phyloP scores from a whole-genome alignment of 1,140 invertebrate genomes.

The Bradysia coprophila region DNA sequence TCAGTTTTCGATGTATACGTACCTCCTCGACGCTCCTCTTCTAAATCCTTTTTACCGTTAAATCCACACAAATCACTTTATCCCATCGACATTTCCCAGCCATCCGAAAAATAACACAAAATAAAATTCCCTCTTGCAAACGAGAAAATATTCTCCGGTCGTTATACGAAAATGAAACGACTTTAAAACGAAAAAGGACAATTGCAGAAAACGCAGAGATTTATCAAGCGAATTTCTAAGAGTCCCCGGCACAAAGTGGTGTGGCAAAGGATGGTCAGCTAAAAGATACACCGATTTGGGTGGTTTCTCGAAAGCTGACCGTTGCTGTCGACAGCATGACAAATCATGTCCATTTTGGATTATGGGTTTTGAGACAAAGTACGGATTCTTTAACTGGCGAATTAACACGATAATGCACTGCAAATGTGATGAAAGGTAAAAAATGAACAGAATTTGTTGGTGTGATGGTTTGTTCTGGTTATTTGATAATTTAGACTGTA shows the following conservation, averaged over 20 bases:
- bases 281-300: constrained; percentile 57
- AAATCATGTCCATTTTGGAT: constrained; percentile 63
- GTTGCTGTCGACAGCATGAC: constrained; percentile 72
- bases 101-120: neutral
- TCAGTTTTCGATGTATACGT: no score
- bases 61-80: neutral
- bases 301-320: constrained; percentile 52
- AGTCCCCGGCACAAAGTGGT: constrained; percentile 74
- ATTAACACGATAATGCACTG: constrained; percentile 76
- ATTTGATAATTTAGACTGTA: no score
- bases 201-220: constrained; percentile 25
- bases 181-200: neutral
- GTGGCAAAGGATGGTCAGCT: constrained; percentile 61
- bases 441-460: no score
- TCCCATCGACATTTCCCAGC: neutral
- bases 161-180: no score
- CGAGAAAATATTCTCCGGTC: neutral
- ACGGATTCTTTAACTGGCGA: constrained; percentile 65
- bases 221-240: constrained; percentile 29
- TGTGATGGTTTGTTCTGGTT: no score
- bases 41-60: neutral
- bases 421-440: constrained; percentile 70
- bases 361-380: constrained; percentile 52
- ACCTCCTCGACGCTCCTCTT: no score
- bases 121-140: neutral